Percentiles rank a stretch among this genome's conserved stretches.
Conservation (phyloP, 2,113 vertebrate species). For the Circaetus gallicus region DNA sequence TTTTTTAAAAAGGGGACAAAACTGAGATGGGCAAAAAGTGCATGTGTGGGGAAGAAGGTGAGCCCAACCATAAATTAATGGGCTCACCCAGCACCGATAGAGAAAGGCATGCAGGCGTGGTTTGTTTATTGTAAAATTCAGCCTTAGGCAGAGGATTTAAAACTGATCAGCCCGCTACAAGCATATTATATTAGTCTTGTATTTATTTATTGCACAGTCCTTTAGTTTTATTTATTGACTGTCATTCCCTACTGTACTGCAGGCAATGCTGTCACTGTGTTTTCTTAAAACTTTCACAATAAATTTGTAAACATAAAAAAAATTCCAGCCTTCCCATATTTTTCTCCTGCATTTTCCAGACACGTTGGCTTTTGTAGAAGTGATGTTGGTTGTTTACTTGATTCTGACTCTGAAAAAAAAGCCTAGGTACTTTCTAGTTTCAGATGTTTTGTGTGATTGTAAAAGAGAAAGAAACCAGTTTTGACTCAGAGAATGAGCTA, state of each 20-base stretch:
- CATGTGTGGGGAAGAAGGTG: background rate
- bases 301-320: conserved; percentile 37
- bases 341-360: background rate
- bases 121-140: conserved; percentile 44
- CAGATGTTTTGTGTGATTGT: conserved; percentile 26
- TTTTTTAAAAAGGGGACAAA: background rate
- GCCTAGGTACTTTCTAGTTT: conserved; percentile 44
- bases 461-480: conserved; percentile 45
- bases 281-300: conserved; percentile 52
- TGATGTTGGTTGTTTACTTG: background rate
- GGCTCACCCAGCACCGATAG: background rate
- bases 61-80: background rate
- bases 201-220: conserved; percentile 46
- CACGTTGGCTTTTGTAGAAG: background rate
- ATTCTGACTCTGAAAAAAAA: background rate
- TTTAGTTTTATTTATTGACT: conserved; percentile 61
- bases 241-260: conserved; percentile 34
- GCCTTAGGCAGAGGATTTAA: conserved; percentile 44
- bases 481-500: conserved; percentile 41
- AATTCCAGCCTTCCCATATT: background rate
- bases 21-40: background rate
- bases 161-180: conserved; percentile 28
- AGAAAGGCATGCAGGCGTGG: background rate
- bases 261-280: conserved; percentile 46
- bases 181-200: conserved; percentile 3